These are phyloP conservation scores for Omphaloscelis lunosa DNA, from an alignment of 2,888 invertebrate species.

Conservation along the genomic window DNA sequence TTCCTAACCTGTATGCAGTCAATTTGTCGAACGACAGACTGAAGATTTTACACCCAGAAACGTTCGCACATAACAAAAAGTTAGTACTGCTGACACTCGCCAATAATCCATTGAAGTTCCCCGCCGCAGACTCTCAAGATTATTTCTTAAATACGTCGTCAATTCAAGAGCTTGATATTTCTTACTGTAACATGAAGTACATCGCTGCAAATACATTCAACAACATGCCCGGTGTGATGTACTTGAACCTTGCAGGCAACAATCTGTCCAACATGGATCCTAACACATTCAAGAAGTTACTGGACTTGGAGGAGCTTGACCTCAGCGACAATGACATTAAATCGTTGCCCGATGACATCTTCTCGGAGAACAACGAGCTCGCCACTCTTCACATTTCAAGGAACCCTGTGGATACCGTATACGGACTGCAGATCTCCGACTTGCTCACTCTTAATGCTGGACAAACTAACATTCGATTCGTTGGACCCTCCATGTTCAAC, in stretches of 20 bases:
- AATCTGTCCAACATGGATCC: slow-evolving; percentile 91
- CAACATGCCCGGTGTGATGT: slow-evolving; percentile 92
- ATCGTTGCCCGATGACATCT: slow-evolving; percentile 91
- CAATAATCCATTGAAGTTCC: slow-evolving; percentile 91
- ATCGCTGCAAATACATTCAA: slow-evolving; percentile 92
- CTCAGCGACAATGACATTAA: slow-evolving; percentile 93
- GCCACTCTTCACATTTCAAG: slow-evolving; percentile 93
- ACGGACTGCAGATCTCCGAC: slow-evolving; percentile 91
- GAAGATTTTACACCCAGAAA: slow-evolving; percentile 92
- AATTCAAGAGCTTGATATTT: slow-evolving; percentile 93
- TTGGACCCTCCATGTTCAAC: slow-evolving; percentile 92
- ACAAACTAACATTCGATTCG: slow-evolving; percentile 92
- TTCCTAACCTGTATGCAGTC: slow-evolving; percentile 92
- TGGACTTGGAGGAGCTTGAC: slow-evolving; percentile 93
- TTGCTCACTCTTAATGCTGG: slow-evolving; percentile 93
- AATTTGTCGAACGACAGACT: slow-evolving; percentile 93
- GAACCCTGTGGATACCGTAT: slow-evolving; percentile 92
- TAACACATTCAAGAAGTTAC: slow-evolving; percentile 91
- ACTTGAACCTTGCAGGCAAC: slow-evolving; percentile 93
- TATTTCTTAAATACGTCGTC: slow-evolving; percentile 91
- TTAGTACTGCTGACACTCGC: slow-evolving; percentile 92
- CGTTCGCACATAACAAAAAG: slow-evolving; percentile 92
- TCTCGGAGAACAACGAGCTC: slow-evolving; percentile 92
- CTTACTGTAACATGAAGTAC: slow-evolving; percentile 92
- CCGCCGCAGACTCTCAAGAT: slow-evolving; percentile 81